Evolutionary conservation across 2,113 vertebrate genomes (phyloP).

Genomic region (Psophia crepitans): DNA sequence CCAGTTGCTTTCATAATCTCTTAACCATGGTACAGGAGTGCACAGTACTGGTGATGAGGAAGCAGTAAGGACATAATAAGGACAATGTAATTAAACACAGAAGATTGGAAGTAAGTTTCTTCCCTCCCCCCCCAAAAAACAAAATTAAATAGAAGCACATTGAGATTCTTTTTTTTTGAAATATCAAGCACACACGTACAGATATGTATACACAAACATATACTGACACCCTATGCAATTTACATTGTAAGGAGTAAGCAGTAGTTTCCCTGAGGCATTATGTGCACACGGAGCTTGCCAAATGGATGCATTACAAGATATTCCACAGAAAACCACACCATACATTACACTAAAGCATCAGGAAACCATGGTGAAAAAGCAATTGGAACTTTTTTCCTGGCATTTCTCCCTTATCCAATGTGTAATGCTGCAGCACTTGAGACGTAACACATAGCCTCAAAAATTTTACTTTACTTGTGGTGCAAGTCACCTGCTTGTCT

Average conservation of each 20-base stretch:
- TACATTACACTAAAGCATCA: neutral
- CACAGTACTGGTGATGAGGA: neutral
- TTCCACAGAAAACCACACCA: neutral
- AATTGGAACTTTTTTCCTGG: neutral
- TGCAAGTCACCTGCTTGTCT: neutral
- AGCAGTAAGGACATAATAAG: neutral
- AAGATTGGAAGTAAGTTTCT: neutral
- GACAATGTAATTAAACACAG: neutral
- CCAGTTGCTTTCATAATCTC: conserved; percentile 19
- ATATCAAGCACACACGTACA: neutral
- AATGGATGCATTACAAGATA: neutral
- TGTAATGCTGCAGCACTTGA: neutral
- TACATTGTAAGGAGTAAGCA: neutral
- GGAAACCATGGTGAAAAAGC: neutral
- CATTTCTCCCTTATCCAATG: rapidly evolving
- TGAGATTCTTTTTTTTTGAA: neutral
- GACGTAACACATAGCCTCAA: neutral
- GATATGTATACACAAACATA: neutral
- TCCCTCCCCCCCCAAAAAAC: too few relatives aligned
- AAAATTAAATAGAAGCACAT: neutral
- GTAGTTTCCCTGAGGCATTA: neutral
- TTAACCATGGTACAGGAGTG: neutral
- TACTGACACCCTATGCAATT: neutral
- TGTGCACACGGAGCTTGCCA: neutral
- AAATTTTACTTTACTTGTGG: neutral